Evolutionary conservation across 2,113 vertebrate species (phyloP), one percentile per base, ranked within the genome.

Genomic region (Xiphias gladius): DNA sequence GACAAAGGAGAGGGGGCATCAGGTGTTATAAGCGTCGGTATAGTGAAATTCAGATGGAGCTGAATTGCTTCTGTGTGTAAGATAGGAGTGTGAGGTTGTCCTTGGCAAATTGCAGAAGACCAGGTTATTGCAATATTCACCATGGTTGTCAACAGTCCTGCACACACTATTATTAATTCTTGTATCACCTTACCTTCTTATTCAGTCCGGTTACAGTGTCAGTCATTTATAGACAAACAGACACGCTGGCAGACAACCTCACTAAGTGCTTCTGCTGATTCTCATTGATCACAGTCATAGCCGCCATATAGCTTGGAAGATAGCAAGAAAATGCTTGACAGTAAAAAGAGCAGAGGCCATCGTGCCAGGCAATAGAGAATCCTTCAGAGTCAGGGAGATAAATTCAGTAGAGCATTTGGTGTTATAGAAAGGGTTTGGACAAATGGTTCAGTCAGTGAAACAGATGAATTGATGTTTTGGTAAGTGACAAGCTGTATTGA

Each of bases 31-130:
- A 41, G 46, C 26, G 20, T 37, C 35, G 37, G 12, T 43, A 41
- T 37, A 28, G 46, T 46, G 67, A 86, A 77, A 39, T 54, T 26
- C 14, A 80, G 7, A 79, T 7, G 2, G 24, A 54, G 46, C 17
- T 84, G 37, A 74, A 61, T 12, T 61, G 57, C 20, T 37, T 20
- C 54, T 67, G 90, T 94, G 7, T 79, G 54, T 94, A 58, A 73
- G 85, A 5, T 86, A 85, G 7, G 11, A 64, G n/a, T 57, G 50
- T 39, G 88, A 95, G n/a, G 89, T 94, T 67, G 85, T 94, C 28
- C 86, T 94, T 57, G 82, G 77, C 58, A 87, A 91, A 6, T 93
- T 95, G 32, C 86, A 90, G 48, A 91, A 93, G 14, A 76, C 35
- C 32, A 30, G 17, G 20, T 64, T 70, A 35, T 37, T 55, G 32